Evolutionary conservation across 2,113 vertebrate genomes (phyloP), one percentile per base, ranked within the genome.

Genomic region (Stigmatopora nigra): DNA sequence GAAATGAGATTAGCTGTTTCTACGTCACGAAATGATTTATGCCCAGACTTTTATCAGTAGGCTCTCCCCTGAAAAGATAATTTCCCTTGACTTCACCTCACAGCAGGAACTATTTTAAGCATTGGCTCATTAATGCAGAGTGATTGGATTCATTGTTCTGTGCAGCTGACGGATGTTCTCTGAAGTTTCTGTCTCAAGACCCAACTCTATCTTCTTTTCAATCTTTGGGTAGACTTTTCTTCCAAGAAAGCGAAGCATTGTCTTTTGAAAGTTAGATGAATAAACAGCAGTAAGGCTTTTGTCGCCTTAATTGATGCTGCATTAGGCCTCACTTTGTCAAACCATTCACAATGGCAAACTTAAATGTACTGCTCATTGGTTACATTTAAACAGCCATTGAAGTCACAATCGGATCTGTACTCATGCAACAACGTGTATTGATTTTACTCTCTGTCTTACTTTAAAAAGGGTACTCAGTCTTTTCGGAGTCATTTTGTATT

Each of bases 71-170:
- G 66, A 82, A 85, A 82, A 88, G 86, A 88, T 88, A 84, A 86
- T 86, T 86, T 85, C 83, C 84, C 82, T 73, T 72, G 83, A 84
- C 82, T 86, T 86, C 79, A 86, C 84, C 84, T 88, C 83, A 85
- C 81, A 85, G 85, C 83, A 72, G 73, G 80, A 80, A 88, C 86
- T 88, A 88, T 88, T 88, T 88, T 88, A 86, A 85, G 86, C 82
- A 63, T 76, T 72, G 83, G 75, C 84, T 88, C 86, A 88, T 88
- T 86, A 88, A 88, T 88, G 81, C 84, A 75, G 78, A 85, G 76
- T 86, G 86, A 88, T 88, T 88, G 83, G 84, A 82, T 86, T 86
- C 86, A 84, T 88, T 88, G 84, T 88, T 85, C 86, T 73, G 80
- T 73, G 69, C 72, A 79, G 77, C 83, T 86, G 86, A 88, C 85